Evolutionary conservation across 2,113 vertebrate species (phyloP).

Genomic region (Cryptotis parvus): DNA sequence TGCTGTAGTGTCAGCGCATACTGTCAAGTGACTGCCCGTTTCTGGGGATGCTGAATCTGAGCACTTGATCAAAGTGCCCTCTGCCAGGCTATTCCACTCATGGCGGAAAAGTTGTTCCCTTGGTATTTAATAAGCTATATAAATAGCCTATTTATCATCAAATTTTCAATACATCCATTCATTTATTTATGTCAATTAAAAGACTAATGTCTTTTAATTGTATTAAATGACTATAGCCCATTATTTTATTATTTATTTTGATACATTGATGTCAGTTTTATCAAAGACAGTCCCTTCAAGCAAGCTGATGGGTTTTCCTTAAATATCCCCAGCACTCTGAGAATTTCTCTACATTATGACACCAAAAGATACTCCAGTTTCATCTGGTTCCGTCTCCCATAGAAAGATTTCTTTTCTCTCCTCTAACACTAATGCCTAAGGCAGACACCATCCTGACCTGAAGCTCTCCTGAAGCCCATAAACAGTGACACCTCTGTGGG

Average conservation of each 20-base stretch:
- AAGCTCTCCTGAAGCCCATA: background rate
- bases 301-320: background rate
- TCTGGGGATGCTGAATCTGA: background rate
- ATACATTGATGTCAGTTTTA: background rate
- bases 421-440: background rate
- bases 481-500: background rate
- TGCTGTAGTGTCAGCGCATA: background rate
- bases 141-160: background rate
- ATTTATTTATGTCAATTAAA: background rate
- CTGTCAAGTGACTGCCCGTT: background rate
- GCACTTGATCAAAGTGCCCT: background rate
- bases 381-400: background rate
- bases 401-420: no score
- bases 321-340: background rate
- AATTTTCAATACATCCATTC: background rate
- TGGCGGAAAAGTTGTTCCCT: background rate
- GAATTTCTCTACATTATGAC: background rate
- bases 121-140: background rate
- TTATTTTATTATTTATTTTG: conserved; percentile 34
- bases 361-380: background rate
- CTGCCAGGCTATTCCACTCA: background rate
- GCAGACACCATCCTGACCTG: background rate
- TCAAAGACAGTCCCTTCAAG: background rate
- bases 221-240: conserved; percentile 25
- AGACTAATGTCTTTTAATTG: background rate